These are phyloP conservation scores for Stenurella melanura DNA, from an alignment of 2,888 invertebrate species.

Conservation along the genomic window DNA sequence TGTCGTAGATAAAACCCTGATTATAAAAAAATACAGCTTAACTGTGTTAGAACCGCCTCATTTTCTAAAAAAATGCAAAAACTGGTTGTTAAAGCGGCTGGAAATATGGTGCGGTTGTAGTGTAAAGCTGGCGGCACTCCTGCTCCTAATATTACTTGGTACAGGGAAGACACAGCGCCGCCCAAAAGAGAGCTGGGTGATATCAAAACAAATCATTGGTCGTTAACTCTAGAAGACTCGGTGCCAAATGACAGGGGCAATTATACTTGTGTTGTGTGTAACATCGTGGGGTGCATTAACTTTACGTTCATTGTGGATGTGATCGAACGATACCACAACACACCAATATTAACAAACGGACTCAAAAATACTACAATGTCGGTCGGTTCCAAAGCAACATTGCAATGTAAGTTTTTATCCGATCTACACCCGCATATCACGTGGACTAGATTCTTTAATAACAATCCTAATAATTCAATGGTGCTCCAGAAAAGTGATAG, in stretches of 20 bases:
- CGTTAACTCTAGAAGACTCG: conserved; percentile 86
- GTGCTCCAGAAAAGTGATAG: conserved; percentile 59
- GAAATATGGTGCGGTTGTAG: conserved; percentile 82
- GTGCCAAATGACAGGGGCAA: conserved; percentile 89
- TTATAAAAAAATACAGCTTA: conserved; percentile 56
- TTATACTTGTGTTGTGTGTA: conserved; percentile 92
- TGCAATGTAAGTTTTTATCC: conserved; percentile 89
- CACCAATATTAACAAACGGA: conserved; percentile 86
- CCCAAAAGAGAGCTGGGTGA: conserved; percentile 80
- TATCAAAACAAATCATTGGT: conserved; percentile 82
- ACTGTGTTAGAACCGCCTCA: conserved; percentile 59
- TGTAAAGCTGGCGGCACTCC: conserved; percentile 87
- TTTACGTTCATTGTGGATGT: conserved; percentile 83
- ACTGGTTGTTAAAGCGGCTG: conserved; percentile 83
- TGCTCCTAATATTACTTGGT: conserved; percentile 90
- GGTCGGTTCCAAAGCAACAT: conserved; percentile 82
- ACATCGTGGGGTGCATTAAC: conserved; percentile 85
- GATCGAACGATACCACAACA: conserved; percentile 84
- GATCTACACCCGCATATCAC: conserved; percentile 89
- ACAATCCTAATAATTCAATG: conserved; percentile 38
- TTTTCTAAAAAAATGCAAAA: conserved; percentile 70
- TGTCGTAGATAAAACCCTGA: conserved; percentile 45
- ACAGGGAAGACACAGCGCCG: conserved; percentile 80
- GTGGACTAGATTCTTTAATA: conserved; percentile 76
- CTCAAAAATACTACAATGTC: conserved; percentile 86